Evolutionary conservation across 1,140 invertebrate species (phyloP), one percentile per base, ranked within the genome.

Genomic region (Pristionchus pacificus): DNA sequence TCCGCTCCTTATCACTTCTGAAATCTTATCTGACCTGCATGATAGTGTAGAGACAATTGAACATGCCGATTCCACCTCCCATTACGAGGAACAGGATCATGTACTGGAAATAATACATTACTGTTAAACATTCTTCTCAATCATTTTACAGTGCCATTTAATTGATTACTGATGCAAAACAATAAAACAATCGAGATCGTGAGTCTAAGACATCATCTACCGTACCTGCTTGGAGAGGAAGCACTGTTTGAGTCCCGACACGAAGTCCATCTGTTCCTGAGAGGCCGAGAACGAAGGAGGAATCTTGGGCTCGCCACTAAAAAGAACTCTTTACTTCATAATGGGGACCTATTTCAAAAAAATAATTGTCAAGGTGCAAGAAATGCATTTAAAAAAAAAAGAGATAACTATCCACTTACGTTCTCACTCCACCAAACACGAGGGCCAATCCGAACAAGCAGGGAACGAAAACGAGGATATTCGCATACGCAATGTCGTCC

Each of bases 51-150:
- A 83, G 71, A 27, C 77, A 79, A 71, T 83, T 83, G 67, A 83
- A 84, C 83, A 83, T 83, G 30, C 81, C 81, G 62, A 83, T 83
- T 24, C 81, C 81, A 24, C 80, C 81, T 14, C 81, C 81, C 77
- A 83, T 77, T 1, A 83, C 81, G 1, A 83, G 19, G 27, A 83
- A 63, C 14, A 83, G 62, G 24, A 83, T 57, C 28, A 84, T 55
- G 69, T 83, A 83, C 70, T 80, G 60, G 19, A 49, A 49, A 49
- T 78, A 58, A 49, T 73, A n/a, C 1, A 77, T 19, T 49, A 49
- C 6, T 49, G 30, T 6, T 13, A 24, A 25, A 38, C 65, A 75
- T 13, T 3, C 6, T 65, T 59, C n/a, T 6, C 3, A 55, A 31
- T 6, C 64, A 31, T 10, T 27, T 10, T 31, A 59, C 57, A 38